These are phyloP conservation scores for Saxicola maurus DNA, from an alignment of 2,797 vertebrate species.

Conservation along the genomic window DNA sequence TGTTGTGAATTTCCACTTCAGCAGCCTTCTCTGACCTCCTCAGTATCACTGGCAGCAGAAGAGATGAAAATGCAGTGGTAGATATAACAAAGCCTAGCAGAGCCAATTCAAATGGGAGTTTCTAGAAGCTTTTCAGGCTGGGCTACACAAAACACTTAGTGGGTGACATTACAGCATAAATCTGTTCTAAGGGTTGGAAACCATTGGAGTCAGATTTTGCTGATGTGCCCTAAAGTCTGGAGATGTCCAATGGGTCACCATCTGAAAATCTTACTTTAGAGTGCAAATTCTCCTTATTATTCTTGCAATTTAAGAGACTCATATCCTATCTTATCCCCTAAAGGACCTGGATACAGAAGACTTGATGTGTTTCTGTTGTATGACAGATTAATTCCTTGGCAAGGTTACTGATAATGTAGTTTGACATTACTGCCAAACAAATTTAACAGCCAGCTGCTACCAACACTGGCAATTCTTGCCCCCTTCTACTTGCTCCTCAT, in stretches of 20 bases:
- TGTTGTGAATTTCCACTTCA: not conserved
- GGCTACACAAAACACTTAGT: not conserved
- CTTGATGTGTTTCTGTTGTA: not conserved
- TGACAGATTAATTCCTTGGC: not conserved
- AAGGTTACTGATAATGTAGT: not conserved
- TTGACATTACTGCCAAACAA: not conserved
- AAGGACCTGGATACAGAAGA: not conserved
- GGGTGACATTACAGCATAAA: not conserved
- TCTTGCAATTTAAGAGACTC: not conserved
- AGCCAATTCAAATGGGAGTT: not conserved
- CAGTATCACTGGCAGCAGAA: not conserved
- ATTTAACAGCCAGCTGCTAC: not conserved
- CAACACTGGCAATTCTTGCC: not conserved
- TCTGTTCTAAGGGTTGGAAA: not conserved
- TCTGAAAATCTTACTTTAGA: not conserved
- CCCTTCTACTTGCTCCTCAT: accelerated
- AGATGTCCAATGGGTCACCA: not conserved
- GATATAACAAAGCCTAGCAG: not conserved
- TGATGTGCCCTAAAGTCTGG: not conserved
- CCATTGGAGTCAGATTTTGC: not conserved
- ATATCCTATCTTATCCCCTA: not conserved
- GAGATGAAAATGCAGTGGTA: not conserved
- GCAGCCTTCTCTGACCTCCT: not conserved
- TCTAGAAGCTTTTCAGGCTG: not conserved
- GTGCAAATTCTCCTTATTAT: not conserved